Evolutionary conservation across 2,113 vertebrate genomes (phyloP).

Genomic region (Argyrosomus japonicus): DNA sequence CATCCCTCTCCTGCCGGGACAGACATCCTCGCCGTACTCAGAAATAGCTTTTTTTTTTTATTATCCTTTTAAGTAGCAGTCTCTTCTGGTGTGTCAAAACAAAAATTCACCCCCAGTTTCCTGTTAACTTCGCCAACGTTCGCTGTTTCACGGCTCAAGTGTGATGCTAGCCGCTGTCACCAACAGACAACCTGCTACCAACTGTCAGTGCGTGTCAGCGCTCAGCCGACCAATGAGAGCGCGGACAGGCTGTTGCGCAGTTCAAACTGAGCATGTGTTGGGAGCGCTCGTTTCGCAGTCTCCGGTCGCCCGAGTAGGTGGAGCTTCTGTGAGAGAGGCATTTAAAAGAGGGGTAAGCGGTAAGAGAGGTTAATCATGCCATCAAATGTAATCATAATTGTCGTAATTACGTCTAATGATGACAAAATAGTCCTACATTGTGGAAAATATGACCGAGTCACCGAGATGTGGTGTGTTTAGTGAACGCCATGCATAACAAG

Average conservation of each 20-base stretch:
- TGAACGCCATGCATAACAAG: background rate
- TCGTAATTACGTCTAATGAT: background rate
- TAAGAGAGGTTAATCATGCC: fast-evolving
- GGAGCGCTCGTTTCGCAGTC: background rate
- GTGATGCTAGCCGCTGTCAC: constrained; percentile 53
- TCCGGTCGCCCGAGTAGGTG: fast-evolving
- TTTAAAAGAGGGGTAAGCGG: background rate
- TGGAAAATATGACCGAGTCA: background rate
- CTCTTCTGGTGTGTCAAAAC: background rate
- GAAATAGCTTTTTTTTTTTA: constrained; percentile 1
- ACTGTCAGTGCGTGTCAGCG: constrained; percentile 3
- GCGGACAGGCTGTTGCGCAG: constrained; percentile 38
- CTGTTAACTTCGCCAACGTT: background rate
- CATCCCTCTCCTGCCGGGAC: constrained; percentile 79
- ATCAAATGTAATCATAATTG: background rate
- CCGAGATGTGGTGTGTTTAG: background rate
- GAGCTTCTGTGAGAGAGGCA: background rate
- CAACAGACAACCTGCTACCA: constrained; percentile 34
- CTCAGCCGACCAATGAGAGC: constrained; percentile 58
- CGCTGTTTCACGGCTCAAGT: background rate
- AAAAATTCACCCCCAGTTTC: background rate
- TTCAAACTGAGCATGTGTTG: constrained; percentile 17
- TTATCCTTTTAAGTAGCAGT: background rate
- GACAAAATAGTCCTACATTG: fast-evolving
- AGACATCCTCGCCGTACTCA: constrained; percentile 72